Evolutionary conservation across 2,797 vertebrate genomes (phyloP), one percentile per base, ranked within the genome.

Genomic region (Arrhamphus sclerolepis): DNA sequence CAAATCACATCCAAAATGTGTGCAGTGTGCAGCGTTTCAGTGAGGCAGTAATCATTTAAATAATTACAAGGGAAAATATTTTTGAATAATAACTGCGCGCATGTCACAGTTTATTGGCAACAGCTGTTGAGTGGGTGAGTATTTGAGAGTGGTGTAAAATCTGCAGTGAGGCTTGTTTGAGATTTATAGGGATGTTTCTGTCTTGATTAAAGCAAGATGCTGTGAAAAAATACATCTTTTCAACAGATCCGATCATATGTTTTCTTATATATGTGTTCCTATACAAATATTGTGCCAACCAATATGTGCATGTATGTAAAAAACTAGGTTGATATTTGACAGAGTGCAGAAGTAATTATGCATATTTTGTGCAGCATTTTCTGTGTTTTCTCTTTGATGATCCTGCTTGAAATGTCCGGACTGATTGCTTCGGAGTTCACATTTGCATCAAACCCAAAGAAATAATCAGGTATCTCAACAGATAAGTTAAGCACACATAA

Each of bases 121-220:
- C 77, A 84, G 71, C 74, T 81, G 73, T 46, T 43, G 73, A 63
- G 79, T 74, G 73, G 77, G 77, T 34, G 62, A 57, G 3, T n/a
- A 56, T 14, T 21, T 6, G 28, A 64, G 66, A 70, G 50, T 19
- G 34, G 38, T 8, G 6, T 31, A n/a, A 46, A 47, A 56, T 63
- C 38, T 26, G 28, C 51, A 18, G 43, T 0, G 4, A 42, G 24
- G 42, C 60, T 43, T 18, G 52, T 38, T 67, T 38, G 46, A 66
- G 41, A 65, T 31, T 68, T 48, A 52, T 5, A 24, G 28, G 4
- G 2, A 31, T 3, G 22, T 28, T 19, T 51, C 6, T 44, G 28
- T 39, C 16, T 57, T 40, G 22, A 58, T 51, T 16, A 53, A n/a
- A 54, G 5, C 14, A 44, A 21, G 13, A 31, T 28, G 17, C 39